These are phyloP conservation scores for Baronia brevicornis DNA, from an alignment of 2,888 invertebrate genomes.

Conservation along the genomic window DNA sequence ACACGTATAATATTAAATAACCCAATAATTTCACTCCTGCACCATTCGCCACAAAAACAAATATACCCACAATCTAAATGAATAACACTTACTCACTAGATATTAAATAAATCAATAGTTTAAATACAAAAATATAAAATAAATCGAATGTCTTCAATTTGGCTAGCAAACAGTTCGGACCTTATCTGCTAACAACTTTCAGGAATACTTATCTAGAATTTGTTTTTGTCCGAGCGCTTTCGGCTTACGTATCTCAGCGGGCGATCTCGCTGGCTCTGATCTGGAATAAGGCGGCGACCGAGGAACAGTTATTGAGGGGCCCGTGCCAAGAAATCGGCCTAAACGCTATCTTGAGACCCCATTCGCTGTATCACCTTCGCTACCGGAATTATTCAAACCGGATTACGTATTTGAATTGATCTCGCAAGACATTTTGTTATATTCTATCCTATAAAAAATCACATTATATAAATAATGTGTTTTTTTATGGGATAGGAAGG, in stretches of 20 bases:
- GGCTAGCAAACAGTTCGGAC: too few species aligned
- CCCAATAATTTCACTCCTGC: too few species aligned
- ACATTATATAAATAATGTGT: conserved; percentile 15
- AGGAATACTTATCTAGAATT: background rate
- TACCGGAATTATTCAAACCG: conserved; percentile 39
- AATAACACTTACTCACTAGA: too few species aligned
- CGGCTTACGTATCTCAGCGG: conserved; percentile 2
- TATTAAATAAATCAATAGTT: too few species aligned
- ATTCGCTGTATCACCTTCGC: conserved; percentile 32
- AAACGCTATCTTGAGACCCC: conserved; percentile 42
- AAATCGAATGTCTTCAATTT: too few species aligned
- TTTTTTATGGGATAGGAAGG: too few species aligned
- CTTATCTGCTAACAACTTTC: too few species aligned
- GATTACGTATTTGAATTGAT: conserved; percentile 29
- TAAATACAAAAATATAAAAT: too few species aligned
- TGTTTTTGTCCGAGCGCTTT: conserved; percentile 9
- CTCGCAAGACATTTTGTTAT: conserved; percentile 1
- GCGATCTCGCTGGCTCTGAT: conserved; percentile 11
- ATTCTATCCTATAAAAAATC: conserved; percentile 10
- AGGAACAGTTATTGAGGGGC: conserved; percentile 35
- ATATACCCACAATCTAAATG: too few species aligned
- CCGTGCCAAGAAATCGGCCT: conserved; percentile 55
- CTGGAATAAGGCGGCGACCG: conserved; percentile 25
- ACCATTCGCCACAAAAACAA: too few species aligned
- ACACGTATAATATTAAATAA: too few species aligned